A percentile compares a stretch with the other conserved stretches of the same genome.
phyloP scores from a whole-genome alignment of 2,797 vertebrate species.

The Sus cebifrons region DNA sequence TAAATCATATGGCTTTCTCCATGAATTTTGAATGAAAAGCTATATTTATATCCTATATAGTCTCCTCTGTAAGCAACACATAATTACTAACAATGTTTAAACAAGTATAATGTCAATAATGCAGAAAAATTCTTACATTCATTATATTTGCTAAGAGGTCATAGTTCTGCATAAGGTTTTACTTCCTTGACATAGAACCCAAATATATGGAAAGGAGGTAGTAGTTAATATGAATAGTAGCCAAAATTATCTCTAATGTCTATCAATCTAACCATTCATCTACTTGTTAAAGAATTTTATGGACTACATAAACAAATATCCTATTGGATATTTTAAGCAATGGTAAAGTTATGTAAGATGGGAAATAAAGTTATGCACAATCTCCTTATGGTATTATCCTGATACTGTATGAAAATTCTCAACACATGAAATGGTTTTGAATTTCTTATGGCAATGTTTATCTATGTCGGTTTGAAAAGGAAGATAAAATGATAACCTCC shows the following conservation, averaged over 20 bases:
- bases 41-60: slow-evolving; percentile 65
- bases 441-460: neutral
- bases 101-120: neutral
- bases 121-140: neutral
- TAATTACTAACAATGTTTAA: slow-evolving; percentile 74
- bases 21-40: slow-evolving; percentile 76
- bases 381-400: neutral
- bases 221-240: neutral
- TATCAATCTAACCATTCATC: neutral
- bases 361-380: neutral
- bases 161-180: slow-evolving; percentile 5
- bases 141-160: neutral
- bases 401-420: neutral
- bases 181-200: neutral
- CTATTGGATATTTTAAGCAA: neutral
- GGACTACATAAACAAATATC: slow-evolving; percentile 12
- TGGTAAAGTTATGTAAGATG: neutral
- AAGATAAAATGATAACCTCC: neutral
- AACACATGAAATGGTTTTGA: neutral
- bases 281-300: slow-evolving; percentile 8
- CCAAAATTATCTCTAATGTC: neutral
- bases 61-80: slow-evolving; percentile 39
- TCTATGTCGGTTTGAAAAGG: neutral
- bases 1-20: slow-evolving; percentile 49
- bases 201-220: slow-evolving; percentile 7